phyloP scores from a whole-genome alignment of 2,888 invertebrate genomes.

The Euplagia quadripunctaria region DNA sequence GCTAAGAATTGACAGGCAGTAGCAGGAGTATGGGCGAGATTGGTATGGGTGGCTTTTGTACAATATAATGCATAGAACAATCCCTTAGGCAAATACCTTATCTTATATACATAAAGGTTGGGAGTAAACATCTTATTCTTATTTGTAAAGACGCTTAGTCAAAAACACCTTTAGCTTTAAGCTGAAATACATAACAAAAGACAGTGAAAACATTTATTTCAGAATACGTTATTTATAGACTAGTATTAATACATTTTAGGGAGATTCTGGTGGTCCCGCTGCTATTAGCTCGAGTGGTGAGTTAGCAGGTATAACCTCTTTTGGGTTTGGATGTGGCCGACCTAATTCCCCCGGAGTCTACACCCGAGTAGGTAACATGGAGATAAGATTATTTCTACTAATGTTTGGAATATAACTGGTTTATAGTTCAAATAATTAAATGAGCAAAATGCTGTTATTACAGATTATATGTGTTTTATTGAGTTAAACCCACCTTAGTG shows the following conservation, averaged over 20 bases:
- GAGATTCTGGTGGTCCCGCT: conserved; percentile 61
- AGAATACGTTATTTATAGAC: too few species aligned
- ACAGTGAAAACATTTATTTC: too few species aligned
- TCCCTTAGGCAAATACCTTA: too few species aligned
- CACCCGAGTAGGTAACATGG: conserved; percentile 49
- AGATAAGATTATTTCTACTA: conserved; percentile 34
- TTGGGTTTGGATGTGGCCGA: conserved; percentile 63
- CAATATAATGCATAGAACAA: too few species aligned
- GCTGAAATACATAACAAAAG: too few species aligned
- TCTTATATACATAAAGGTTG: too few species aligned
- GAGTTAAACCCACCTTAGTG: too few species aligned
- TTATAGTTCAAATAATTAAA: background rate
- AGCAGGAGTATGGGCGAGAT: too few species aligned
- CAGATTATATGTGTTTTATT: background rate
- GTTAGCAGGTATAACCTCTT: conserved; percentile 62
- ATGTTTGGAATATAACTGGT: background rate
- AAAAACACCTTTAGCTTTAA: background rate
- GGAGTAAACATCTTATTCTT: too few species aligned
- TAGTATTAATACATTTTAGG: conserved; percentile 30
- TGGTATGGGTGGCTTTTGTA: too few species aligned
- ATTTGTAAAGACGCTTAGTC: background rate
- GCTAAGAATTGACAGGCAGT: background rate
- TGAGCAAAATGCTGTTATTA: background rate
- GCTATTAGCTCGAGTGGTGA: conserved; percentile 36
- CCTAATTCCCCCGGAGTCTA: conserved; percentile 61